Evolutionary conservation across 2,797 vertebrate genomes (phyloP).

Genomic region (Tympanoctomys barrerae): DNA sequence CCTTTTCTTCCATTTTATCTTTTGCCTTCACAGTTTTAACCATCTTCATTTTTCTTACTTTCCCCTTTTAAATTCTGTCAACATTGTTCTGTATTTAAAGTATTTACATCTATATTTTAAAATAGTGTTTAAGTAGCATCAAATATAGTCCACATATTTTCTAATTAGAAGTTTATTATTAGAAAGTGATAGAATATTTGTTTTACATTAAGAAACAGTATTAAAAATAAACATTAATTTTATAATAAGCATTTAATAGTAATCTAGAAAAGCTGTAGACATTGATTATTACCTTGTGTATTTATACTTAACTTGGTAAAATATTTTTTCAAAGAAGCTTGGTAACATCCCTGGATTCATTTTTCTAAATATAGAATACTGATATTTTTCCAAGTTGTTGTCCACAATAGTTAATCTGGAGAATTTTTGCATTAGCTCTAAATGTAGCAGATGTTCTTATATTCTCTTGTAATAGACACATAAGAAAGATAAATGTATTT

Average conservation of each 20-base stretch:
- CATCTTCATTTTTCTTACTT: background rate
- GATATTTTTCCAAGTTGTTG: constrained; percentile 85
- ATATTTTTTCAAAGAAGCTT: constrained; percentile 85
- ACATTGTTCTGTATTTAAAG: constrained; percentile 18
- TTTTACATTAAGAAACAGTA: constrained; percentile 61
- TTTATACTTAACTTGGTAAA: constrained; percentile 84
- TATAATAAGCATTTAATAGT: constrained; percentile 73
- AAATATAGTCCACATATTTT: background rate
- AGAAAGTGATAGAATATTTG: constrained; percentile 40
- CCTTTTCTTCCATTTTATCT: background rate
- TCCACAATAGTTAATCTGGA: constrained; percentile 84
- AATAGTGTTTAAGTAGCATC: background rate
- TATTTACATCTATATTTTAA: constrained; percentile 3
- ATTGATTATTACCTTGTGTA: constrained; percentile 86
- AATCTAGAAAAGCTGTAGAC: constrained; percentile 81
- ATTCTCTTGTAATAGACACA: constrained; percentile 75
- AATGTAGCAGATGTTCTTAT: constrained; percentile 83
- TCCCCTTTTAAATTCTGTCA: background rate
- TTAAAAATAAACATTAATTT: constrained; percentile 81
- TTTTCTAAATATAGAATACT: constrained; percentile 84
- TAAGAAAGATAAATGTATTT: constrained; percentile 71
- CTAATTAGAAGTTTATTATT: background rate
- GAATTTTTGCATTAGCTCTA: constrained; percentile 82
- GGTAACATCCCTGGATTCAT: constrained; percentile 84
- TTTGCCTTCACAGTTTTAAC: background rate